These are phyloP conservation scores for Chascanopsetta lugubris DNA, from an alignment of 2,113 vertebrate genomes.

Conservation along the genomic window DNA sequence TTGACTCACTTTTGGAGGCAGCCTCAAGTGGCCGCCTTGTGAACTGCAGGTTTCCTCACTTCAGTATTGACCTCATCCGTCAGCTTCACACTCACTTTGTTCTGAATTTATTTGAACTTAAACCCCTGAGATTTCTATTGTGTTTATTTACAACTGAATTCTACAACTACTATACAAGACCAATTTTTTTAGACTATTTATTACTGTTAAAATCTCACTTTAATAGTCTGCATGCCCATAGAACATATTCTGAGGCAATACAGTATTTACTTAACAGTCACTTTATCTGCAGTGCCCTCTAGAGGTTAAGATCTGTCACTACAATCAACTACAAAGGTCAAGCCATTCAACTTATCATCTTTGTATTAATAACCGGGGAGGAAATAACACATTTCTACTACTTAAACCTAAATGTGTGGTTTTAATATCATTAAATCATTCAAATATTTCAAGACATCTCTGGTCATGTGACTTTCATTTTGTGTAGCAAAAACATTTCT, in stretches of 20 bases:
- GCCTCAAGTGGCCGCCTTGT: no score
- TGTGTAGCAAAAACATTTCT: background rate
- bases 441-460: slow-evolving; percentile 3
- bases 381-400: background rate
- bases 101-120: background rate
- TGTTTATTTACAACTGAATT: slow-evolving; percentile 1
- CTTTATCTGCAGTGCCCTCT: slow-evolving; percentile 31
- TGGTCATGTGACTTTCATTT: background rate
- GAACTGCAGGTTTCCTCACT: no score
- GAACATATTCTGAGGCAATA: background rate
- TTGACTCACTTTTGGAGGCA: no score
- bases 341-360: background rate
- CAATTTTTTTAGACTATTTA: no score
- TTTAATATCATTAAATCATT: slow-evolving; percentile 28
- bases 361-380: background rate
- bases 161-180: background rate
- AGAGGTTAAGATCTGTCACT: slow-evolving; percentile 14
- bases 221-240: slow-evolving; percentile 2
- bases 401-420: background rate
- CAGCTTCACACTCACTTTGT: slow-evolving; percentile 3
- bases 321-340: background rate
- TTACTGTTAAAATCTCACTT: background rate
- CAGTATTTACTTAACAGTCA: background rate
- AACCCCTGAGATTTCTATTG: background rate
- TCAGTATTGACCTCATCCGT: slow-evolving; percentile 2